phyloP scores from a whole-genome alignment of 2,888 invertebrate genomes.

The Pammene fasciana region DNA sequence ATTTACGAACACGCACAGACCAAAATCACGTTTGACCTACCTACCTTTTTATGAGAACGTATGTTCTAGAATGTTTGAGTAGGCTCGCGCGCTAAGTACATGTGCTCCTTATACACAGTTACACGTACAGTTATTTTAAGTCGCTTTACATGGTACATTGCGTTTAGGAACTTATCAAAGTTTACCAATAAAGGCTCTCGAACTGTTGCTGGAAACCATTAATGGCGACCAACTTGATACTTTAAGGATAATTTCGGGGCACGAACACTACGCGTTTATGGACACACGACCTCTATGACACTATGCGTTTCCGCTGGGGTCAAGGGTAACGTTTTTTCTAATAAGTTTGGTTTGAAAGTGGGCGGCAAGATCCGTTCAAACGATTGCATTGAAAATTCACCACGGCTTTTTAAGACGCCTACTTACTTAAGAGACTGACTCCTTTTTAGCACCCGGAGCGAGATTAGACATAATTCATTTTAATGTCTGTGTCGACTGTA shows the following conservation, averaged over 20 bases:
- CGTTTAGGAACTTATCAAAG: constrained; percentile 40
- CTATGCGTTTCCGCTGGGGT: constrained; percentile 28
- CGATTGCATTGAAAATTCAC: constrained; percentile 46
- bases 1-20: constrained; percentile 44
- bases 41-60: constrained; percentile 42
- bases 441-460: constrained; percentile 33
- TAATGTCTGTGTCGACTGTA: constrained; percentile 40
- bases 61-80: constrained; percentile 39
- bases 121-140: constrained; percentile 36
- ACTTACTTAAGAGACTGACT: constrained; percentile 37
- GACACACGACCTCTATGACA: constrained; percentile 27
- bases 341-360: constrained; percentile 41
- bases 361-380: constrained; percentile 43
- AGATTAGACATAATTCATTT: constrained; percentile 54
- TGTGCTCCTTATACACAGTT: constrained; percentile 39
- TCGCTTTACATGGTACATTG: constrained; percentile 38
- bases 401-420: constrained; percentile 43
- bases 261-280: constrained; percentile 33
- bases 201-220: constrained; percentile 35
- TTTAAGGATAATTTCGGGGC: constrained; percentile 35
- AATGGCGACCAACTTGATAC: constrained; percentile 37
- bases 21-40: constrained; percentile 49
- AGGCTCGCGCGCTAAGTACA: constrained; percentile 29
- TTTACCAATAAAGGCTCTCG: constrained; percentile 40
- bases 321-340: constrained; percentile 41